Percentiles rank a stretch among this genome's conserved stretches.
Conservation (phyloP, 2,797 vertebrate species). For the Setipinna tenuifilis region DNA sequence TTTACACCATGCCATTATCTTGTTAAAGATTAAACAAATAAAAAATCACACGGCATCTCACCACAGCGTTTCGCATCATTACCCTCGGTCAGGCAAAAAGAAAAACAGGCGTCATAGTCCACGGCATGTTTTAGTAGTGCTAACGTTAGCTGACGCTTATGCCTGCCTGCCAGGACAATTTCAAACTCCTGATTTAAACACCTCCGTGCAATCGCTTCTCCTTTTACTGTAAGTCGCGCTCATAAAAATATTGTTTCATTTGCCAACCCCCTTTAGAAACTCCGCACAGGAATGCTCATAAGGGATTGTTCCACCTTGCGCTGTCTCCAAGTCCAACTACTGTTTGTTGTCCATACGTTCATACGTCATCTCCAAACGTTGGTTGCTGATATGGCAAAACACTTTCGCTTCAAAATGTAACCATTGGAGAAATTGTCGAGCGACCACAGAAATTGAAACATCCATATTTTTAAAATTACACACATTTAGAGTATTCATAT, state of each 20-base stretch:
- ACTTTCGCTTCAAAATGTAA: slow-evolving; percentile 8
- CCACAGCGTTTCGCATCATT: slow-evolving; percentile 67
- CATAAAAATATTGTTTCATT: not conserved
- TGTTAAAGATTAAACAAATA: slow-evolving; percentile 42
- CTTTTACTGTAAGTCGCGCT: not conserved
- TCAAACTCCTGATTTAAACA: slow-evolving; percentile 31
- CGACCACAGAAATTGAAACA: not conserved
- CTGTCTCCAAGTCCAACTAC: slow-evolving; percentile 74
- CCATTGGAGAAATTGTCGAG: not conserved
- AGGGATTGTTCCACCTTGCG: slow-evolving; percentile 57
- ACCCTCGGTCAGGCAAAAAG: slow-evolving; percentile 61
- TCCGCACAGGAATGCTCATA: slow-evolving; percentile 1
- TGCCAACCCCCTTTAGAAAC: not conserved
- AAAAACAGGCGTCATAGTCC: slow-evolving; percentile 77
- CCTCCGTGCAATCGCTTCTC: slow-evolving; percentile 11
- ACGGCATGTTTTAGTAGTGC: slow-evolving; percentile 63
- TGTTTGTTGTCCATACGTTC: slow-evolving; percentile 78
- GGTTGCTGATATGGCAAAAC: not conserved
- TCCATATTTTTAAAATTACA: not conserved
- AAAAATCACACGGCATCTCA: slow-evolving; percentile 52
- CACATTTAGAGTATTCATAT: not conserved
- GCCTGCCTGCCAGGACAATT: slow-evolving; percentile 20
- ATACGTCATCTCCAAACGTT: slow-evolving; percentile 68
- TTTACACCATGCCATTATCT: slow-evolving; percentile 37
- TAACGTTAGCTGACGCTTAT: slow-evolving; percentile 24